Percentiles rank a stretch among this genome's conserved stretches.
Conservation (phyloP, 1,140 invertebrate genomes). For the Drosophila simulans region DNA sequence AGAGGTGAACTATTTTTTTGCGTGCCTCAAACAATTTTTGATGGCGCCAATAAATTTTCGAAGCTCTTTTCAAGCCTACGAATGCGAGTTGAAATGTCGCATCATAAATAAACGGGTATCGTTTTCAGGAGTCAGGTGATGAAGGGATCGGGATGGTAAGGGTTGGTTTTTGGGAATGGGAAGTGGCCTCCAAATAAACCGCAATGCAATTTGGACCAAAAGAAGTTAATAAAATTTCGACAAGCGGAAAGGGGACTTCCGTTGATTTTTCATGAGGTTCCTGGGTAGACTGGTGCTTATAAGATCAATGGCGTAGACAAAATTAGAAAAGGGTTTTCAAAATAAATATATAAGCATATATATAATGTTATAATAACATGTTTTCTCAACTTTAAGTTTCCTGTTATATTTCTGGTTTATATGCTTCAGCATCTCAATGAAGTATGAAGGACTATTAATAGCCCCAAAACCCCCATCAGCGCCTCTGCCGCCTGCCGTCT, state of each 20-base stretch:
- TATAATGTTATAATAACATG: no score
- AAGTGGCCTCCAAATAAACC: constrained; percentile 71
- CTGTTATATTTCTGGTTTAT: no score
- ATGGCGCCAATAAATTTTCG: constrained; percentile 68
- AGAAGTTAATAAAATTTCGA: constrained; percentile 79
- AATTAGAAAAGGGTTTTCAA: background rate
- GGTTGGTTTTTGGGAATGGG: background rate
- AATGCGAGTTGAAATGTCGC: constrained; percentile 72
- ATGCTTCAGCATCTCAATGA: no score
- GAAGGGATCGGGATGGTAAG: constrained; percentile 1
- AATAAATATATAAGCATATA: no score
- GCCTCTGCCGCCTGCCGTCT: background rate
- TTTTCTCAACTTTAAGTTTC: no score
- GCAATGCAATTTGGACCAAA: constrained; percentile 79
- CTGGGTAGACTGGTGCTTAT: background rate
- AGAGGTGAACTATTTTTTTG: background rate
- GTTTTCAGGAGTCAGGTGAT: constrained; percentile 17
- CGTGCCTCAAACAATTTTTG: constrained; percentile 50
- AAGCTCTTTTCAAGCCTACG: constrained; percentile 47
- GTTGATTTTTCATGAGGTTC: constrained; percentile 11
- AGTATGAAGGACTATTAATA: no score
- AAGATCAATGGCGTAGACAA: background rate
- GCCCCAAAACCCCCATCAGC: background rate
- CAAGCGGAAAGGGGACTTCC: constrained; percentile 9
- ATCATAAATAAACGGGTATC: constrained; percentile 66